Evolutionary conservation across 1,140 invertebrate species (phyloP), one percentile per base, ranked within the genome.

Genomic region (Ceratosolen fusciceps): DNA sequence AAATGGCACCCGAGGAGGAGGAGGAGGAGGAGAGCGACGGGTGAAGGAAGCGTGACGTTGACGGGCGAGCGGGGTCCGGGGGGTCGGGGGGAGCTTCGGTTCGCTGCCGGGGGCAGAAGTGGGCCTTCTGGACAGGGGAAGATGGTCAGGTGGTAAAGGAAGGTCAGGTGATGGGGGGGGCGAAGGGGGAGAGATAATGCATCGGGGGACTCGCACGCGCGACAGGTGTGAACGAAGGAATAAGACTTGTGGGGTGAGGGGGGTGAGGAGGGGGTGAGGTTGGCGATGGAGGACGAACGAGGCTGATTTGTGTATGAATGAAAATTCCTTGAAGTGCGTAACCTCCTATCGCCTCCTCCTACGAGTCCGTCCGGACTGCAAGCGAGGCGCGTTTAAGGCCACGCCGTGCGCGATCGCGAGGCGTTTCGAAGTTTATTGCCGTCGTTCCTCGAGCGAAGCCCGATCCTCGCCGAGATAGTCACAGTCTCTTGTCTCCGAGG

Each of bases 221-320:
- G 67, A 78, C 76, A 78, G 76, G 76, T 78, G 68, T 26, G 76
- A 47, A 56, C 39, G 47, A 49, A n/a, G 21, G 21, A n/a, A 10
- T 1, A 9, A n/a, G 19, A 34, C n/a, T n/a, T n/a, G 49, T 39
- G 62, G 2, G 8, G 56, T 24, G 67, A 68, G 29, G 29, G 62
- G 8, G 21, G 5, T 9, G 19, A n/a, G 10, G 31, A 21, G 39
- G 62, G 4, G 8, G 56, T 24, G 39, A 68, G 29, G 29, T 12
- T 8, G 60, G 56, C 39, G 62, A 12, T 19, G 10, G 62, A 34
- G 62, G 14, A 67, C 8, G 31, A n/a, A 24, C 39, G 67, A 68
- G 29, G 29, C 70, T 79, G 70, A 73, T 73, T 79, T 67, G 77
- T 60, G 77, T 73, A 79, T 73, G 76, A 71, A 77, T 77, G 62